Percentiles rank a stretch among this genome's conserved stretches.
phyloP scores from a whole-genome alignment of 37 sponge, comb jelly and placozoan species.

The Hormiphora californensis region DNA sequence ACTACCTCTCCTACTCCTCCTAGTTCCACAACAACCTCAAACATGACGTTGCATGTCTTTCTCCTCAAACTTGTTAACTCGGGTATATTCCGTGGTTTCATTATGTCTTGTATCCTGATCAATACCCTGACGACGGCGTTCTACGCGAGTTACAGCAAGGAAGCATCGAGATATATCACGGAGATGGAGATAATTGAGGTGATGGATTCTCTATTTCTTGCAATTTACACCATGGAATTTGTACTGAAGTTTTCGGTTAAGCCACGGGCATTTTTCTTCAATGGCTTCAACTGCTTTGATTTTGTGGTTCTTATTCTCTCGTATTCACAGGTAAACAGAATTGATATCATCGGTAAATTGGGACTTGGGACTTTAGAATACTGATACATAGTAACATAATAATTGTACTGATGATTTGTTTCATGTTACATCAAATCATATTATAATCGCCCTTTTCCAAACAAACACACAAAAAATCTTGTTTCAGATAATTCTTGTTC shows the following conservation, averaged over 20 bases:
- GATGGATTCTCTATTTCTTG: not conserved
- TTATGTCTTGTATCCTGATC: not conserved
- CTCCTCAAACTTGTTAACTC: not conserved
- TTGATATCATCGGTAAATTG: no score
- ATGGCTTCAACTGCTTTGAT: slow-evolving; percentile 29
- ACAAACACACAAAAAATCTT: not conserved
- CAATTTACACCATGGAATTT: not conserved
- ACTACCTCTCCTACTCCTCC: no score
- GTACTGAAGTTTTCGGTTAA: not conserved
- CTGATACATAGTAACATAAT: no score
- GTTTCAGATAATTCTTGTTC: not conserved
- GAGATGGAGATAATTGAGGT: not conserved
- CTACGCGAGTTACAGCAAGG: not conserved
- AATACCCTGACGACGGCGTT: not conserved
- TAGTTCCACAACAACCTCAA: no score
- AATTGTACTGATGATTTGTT: no score
- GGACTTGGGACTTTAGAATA: no score
- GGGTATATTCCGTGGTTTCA: not conserved
- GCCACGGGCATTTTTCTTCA: not conserved
- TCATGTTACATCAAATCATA: not conserved
- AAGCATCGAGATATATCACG: not conserved
- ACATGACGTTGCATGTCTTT: not conserved
- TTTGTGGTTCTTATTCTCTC: not conserved
- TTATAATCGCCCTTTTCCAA: not conserved
- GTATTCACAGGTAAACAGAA: not conserved